Evolutionary conservation across 2,113 vertebrate genomes (phyloP).

Genomic region (Acanthisitta chloris): DNA sequence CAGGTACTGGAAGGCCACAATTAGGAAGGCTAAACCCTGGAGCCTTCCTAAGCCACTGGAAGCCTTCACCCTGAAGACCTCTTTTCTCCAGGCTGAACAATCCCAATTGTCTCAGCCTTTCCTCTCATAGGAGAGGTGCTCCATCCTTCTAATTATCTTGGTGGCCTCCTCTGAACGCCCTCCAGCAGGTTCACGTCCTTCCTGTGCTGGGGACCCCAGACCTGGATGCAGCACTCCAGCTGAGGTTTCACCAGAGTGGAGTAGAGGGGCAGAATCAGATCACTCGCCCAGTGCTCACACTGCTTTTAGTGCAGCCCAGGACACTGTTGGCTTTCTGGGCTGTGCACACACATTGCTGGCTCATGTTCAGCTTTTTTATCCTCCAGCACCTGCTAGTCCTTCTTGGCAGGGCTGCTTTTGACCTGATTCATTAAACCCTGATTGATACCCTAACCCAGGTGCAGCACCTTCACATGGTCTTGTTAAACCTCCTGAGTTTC

Average conservation of each 20-base stretch:
- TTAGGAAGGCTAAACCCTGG: too few species aligned
- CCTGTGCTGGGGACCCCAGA: not conserved
- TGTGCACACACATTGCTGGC: not conserved
- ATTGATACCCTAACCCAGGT: accelerated
- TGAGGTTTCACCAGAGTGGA: not conserved
- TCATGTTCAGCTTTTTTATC: not conserved
- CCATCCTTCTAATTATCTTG: not conserved
- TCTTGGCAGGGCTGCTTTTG: not conserved
- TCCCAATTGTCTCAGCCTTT: not conserved
- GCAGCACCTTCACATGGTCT: accelerated
- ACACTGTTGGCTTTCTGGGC: not conserved
- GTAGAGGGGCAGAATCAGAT: not conserved
- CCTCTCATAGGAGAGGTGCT: accelerated
- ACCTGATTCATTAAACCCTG: not conserved
- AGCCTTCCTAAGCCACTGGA: too few species aligned
- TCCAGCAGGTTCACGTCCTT: not conserved
- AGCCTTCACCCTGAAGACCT: not conserved
- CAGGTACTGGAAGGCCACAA: not conserved
- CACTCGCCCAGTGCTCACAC: not conserved
- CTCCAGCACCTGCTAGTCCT: not conserved
- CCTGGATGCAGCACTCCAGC: not conserved
- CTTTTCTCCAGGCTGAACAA: not conserved
- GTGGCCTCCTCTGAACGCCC: not conserved
- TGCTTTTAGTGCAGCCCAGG: not conserved
- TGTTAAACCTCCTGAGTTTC: not conserved